phyloP scores from a whole-genome alignment of 2,888 invertebrate genomes.

The Phengaris alcon region DNA sequence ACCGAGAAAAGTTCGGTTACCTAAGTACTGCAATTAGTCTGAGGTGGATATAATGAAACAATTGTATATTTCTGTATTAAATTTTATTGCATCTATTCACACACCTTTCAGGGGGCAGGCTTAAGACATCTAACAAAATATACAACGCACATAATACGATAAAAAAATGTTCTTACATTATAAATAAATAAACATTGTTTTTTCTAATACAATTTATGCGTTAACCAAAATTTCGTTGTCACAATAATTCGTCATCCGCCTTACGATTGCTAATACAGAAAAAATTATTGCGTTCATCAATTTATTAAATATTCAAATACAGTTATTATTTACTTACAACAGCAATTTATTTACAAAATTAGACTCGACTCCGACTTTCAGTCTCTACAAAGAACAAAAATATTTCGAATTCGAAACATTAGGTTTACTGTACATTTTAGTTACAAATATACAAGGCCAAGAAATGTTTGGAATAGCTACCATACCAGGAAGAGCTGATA shows the following conservation, averaged over 20 bases:
- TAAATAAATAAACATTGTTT: conserved; percentile 28
- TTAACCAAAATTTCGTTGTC: conserved; percentile 51
- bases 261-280: conserved; percentile 70
- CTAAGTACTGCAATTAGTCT: too few species aligned
- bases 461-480: conserved; percentile 6
- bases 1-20: too few species aligned
- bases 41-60: conserved; percentile 38
- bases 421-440: conserved; percentile 54
- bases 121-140: conserved; percentile 53
- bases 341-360: conserved; percentile 75
- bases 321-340: conserved; percentile 68
- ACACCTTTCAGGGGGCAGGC: conserved; percentile 75
- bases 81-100: conserved; percentile 81
- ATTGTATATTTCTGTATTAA: conserved; percentile 71
- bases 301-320: conserved; percentile 70
- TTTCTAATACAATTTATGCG: conserved; percentile 37
- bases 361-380: conserved; percentile 79
- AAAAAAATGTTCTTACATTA: conserved; percentile 29
- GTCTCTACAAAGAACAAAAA: conserved; percentile 71
- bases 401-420: conserved; percentile 58
- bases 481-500: background rate
- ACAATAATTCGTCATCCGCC: conserved; percentile 52
- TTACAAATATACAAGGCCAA: conserved; percentile 69
- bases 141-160: conserved; percentile 30
- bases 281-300: conserved; percentile 68